phyloP scores from a whole-genome alignment of 1,140 invertebrate genomes.

The Rhagoletis pomonella region DNA sequence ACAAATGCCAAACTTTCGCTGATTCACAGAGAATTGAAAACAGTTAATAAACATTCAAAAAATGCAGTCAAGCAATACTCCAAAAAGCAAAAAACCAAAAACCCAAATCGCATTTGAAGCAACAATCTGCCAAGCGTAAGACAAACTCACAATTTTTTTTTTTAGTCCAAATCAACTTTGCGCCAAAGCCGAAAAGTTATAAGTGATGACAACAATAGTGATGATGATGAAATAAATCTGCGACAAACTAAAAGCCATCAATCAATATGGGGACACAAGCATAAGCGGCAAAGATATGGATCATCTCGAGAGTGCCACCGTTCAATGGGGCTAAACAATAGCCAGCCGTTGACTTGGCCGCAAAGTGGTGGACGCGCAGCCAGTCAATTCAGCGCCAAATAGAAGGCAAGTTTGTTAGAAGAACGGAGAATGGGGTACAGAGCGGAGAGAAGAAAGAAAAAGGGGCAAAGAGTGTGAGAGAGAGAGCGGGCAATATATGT shows the following conservation, averaged over 20 bases:
- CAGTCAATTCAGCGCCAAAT: background rate
- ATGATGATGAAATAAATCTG: constrained; percentile 54
- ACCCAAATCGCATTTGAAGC: background rate
- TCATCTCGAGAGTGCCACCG: constrained; percentile 32
- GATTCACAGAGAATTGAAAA: constrained; percentile 17
- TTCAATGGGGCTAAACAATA: background rate
- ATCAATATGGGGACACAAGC: constrained; percentile 52
- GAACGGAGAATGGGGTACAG: background rate
- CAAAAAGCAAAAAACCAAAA: background rate
- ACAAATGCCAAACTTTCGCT: constrained; percentile 48
- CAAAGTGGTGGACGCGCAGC: background rate
- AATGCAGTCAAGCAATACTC: constrained; percentile 41
- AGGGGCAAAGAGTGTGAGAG: no score
- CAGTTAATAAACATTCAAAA: constrained; percentile 50
- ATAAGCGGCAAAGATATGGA: constrained; percentile 44
- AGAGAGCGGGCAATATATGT: background rate
- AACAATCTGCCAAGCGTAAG: background rate
- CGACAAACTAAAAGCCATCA: constrained; percentile 56
- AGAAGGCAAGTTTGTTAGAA: background rate
- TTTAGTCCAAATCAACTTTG: constrained; percentile 4
- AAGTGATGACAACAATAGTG: constrained; percentile 54
- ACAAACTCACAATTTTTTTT: background rate
- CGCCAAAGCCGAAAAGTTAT: constrained; percentile 32
- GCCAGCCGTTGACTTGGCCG: background rate
- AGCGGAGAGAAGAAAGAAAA: no score